Conservation (phyloP, 2,797 vertebrate genomes). For the Sebastes glaucus region DNA sequence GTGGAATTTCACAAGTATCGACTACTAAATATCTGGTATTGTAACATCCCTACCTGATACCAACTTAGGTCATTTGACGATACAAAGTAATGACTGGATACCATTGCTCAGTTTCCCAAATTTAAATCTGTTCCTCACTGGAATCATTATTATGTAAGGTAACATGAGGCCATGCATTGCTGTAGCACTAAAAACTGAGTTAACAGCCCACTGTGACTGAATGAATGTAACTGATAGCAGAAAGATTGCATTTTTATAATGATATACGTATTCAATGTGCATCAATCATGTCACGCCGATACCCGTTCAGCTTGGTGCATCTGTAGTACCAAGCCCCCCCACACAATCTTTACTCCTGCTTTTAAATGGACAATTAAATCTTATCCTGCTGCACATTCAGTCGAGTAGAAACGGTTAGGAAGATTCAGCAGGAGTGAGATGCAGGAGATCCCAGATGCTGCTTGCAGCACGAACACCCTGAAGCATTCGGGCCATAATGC, state of each 20-base stretch:
- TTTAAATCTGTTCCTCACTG: neutral
- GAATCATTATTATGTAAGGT: neutral
- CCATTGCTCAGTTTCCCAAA: neutral
- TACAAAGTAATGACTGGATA: neutral
- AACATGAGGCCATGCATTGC: neutral
- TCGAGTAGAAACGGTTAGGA: slow-evolving; percentile 14
- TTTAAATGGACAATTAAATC: slow-evolving; percentile 2
- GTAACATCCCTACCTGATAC: neutral
- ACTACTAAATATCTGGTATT: too few relatives aligned
- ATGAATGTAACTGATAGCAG: neutral
- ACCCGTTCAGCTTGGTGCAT: neutral
- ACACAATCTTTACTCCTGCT: neutral
- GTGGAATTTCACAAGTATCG: too few relatives aligned
- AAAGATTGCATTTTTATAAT: neutral
- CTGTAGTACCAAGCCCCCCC: neutral
- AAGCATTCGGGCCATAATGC: slow-evolving; percentile 46
- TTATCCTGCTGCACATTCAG: slow-evolving; percentile 12
- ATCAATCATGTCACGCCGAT: neutral
- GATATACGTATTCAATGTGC: neutral
- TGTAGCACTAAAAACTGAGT: neutral
- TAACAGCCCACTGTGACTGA: neutral
- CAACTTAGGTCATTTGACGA: neutral
- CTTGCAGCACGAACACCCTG: slow-evolving; percentile 31
- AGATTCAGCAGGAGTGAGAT: slow-evolving; percentile 20
- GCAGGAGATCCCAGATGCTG: slow-evolving; percentile 33